These are phyloP conservation scores for Lasioglossum vierecki DNA, from an alignment of 2,888 invertebrate species.

Conservation along the genomic window DNA sequence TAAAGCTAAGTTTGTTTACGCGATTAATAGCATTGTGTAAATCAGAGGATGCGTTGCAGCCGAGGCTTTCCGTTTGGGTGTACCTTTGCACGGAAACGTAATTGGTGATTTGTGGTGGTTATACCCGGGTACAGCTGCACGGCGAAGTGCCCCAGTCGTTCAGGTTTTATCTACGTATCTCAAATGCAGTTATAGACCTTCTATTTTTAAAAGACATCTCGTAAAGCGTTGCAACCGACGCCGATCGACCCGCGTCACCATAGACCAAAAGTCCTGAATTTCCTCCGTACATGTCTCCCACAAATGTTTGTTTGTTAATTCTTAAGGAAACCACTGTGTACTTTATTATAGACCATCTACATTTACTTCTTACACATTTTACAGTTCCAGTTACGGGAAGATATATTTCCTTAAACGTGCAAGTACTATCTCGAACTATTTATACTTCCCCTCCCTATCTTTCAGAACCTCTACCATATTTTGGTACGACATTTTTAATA, in stretches of 20 bases:
- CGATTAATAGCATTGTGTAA: not conserved
- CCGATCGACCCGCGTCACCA: constrained; percentile 34
- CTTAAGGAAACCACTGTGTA: not conserved
- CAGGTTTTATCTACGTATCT: constrained; percentile 63
- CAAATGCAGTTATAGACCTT: constrained; percentile 57
- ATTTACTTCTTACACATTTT: not conserved
- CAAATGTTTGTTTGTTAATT: not conserved
- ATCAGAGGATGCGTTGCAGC: not conserved
- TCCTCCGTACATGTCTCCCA: not conserved
- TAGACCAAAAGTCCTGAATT: constrained; percentile 11
- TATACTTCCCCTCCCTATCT: not conserved
- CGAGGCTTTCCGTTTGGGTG: not conserved
- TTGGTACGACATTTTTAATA: not conserved
- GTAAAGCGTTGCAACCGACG: constrained; percentile 35
- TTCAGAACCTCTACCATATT: not conserved
- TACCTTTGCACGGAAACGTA: not conserved
- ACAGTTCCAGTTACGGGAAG: not conserved
- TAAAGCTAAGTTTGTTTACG: not conserved
- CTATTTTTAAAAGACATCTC: constrained; percentile 71
- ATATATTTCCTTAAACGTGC: not conserved
- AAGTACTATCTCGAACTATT: not conserved
- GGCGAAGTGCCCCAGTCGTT: constrained; percentile 33
- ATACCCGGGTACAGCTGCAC: constrained; percentile 56
- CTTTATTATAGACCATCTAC: not conserved
- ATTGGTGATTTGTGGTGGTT: constrained; percentile 63